Percentiles rank a stretch among this genome's conserved stretches.
Evolutionary conservation across 2,113 vertebrate species (phyloP).

Genomic region (Cebus imitator): DNA sequence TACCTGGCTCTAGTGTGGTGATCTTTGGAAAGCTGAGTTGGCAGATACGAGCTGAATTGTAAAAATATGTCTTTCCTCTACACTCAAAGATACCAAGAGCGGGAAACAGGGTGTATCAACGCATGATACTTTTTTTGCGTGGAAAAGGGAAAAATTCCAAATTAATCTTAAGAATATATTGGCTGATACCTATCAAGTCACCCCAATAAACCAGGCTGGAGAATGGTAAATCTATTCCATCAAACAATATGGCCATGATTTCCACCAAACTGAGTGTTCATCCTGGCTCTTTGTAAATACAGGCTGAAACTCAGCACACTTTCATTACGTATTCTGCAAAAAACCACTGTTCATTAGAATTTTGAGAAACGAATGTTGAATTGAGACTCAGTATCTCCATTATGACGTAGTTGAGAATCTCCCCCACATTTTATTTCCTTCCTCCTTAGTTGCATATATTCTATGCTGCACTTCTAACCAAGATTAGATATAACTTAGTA

Average conservation of each 20-base stretch:
- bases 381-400: not conserved
- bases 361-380: not conserved
- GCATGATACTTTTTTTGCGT: not conserved
- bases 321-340: not conserved
- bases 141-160: not conserved
- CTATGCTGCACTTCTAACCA: not conserved
- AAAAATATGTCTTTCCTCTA: not conserved
- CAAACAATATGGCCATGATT: not conserved
- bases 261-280: not conserved
- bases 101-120: not conserved
- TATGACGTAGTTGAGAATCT: not conserved
- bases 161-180: not conserved
- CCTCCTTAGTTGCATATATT: not conserved
- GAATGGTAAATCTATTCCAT: not conserved
- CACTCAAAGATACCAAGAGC: not conserved
- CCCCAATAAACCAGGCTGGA: not conserved
- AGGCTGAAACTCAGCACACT: not conserved
- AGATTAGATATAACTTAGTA: not conserved
- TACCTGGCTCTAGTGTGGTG: not conserved
- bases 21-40: not conserved
- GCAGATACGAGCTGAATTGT: not conserved
- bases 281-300: not conserved
- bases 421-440: not conserved
- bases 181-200: not conserved
- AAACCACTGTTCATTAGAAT: not conserved